A percentile compares a stretch with the other conserved stretches of the same genome.
phyloP scores from a whole-genome alignment of 2,113 vertebrate species.

The Saccopteryx bilineata region DNA sequence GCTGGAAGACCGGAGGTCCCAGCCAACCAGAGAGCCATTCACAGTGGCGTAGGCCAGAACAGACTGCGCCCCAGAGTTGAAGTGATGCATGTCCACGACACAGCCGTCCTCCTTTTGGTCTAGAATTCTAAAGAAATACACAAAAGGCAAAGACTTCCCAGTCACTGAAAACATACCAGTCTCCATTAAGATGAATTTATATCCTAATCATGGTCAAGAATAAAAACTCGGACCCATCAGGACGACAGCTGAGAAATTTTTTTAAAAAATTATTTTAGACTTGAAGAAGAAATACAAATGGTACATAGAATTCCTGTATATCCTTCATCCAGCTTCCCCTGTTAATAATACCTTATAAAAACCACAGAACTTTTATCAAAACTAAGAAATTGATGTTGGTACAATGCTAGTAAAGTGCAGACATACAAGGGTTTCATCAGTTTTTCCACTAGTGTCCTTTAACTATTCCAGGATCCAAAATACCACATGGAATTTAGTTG shows the following conservation, averaged over 20 bases:
- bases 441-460: neutral
- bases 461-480: neutral
- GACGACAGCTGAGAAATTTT: neutral
- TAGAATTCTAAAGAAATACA: slow-evolving; percentile 88
- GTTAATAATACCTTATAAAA: neutral
- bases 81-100: slow-evolving; percentile 97
- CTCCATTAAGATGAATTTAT: neutral
- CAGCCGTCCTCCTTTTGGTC: slow-evolving; percentile 97
- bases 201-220: neutral
- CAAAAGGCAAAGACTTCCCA: neutral
- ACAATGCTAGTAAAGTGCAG: neutral
- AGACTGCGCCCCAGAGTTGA: slow-evolving; percentile 96
- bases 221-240: neutral
- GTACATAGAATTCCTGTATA: too few species aligned
- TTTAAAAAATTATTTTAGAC: neutral
- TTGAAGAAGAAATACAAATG: neutral
- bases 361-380: neutral
- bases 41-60: slow-evolving; percentile 97
- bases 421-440: neutral
- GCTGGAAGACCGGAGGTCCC: slow-evolving; percentile 95
- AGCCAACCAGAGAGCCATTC: slow-evolving; percentile 96
- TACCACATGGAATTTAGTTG: neutral
- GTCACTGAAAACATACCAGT: neutral
- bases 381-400: neutral
- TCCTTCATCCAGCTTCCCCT: neutral